Evolutionary conservation across 2,797 vertebrate species (phyloP).

Genomic region (Iguana delicatissima): DNA sequence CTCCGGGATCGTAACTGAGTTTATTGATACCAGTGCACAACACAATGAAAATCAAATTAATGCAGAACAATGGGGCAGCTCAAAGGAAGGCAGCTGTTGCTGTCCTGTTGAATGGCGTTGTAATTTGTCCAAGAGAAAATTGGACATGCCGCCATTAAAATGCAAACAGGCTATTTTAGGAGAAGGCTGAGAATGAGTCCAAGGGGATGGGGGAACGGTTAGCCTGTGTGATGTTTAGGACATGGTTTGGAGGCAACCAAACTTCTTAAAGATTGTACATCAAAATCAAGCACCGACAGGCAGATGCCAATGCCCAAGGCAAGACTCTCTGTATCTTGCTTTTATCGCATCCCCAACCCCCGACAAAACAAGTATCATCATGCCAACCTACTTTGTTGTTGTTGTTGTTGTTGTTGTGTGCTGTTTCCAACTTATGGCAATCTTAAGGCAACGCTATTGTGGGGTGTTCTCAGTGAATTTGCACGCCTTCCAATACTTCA

Average conservation of each 20-base stretch:
- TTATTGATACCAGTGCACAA: constrained; percentile 36
- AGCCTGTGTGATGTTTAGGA: background rate
- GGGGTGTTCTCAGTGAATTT: too few species aligned
- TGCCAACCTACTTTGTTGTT: too few species aligned
- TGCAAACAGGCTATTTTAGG: background rate
- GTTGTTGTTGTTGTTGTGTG: too few species aligned
- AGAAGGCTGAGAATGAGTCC: background rate
- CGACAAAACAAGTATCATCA: background rate
- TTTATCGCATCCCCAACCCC: background rate
- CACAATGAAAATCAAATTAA: constrained; percentile 45
- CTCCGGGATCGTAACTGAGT: constrained; percentile 63
- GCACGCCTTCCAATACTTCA: too few species aligned
- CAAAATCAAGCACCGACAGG: background rate
- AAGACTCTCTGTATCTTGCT: too few species aligned
- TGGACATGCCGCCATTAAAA: background rate
- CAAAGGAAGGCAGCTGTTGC: constrained; percentile 37
- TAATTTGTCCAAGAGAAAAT: constrained; percentile 41
- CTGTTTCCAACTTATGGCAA: too few species aligned
- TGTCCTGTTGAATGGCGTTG: background rate
- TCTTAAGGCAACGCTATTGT: too few species aligned
- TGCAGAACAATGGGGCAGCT: constrained; percentile 35
- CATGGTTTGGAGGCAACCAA: background rate
- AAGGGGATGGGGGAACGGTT: background rate
- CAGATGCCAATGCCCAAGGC: too few species aligned
- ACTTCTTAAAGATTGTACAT: background rate